These are phyloP conservation scores for Eupithecia insigniata DNA, from an alignment of 2,888 invertebrate genomes.

Conservation along the genomic window DNA sequence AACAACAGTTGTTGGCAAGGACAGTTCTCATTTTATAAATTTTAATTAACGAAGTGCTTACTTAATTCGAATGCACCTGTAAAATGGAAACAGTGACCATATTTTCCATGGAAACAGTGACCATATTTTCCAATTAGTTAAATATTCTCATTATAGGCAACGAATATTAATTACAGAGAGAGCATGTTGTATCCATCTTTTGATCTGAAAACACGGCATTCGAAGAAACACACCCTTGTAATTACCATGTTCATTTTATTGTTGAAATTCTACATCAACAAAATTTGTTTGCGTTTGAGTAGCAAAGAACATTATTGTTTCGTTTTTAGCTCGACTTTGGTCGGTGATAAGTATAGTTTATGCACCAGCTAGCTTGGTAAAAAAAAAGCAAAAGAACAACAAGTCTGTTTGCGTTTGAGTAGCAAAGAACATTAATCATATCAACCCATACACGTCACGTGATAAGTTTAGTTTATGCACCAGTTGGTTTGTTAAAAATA, in stretches of 20 bases:
- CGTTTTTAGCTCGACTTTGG: neutral
- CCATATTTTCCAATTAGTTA: conserved; percentile 20
- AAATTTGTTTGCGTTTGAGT: neutral
- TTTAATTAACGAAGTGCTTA: neutral
- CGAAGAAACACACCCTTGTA: conserved; percentile 9
- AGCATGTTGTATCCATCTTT: conserved; percentile 21
- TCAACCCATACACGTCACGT: no score
- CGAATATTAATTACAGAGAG: conserved; percentile 31
- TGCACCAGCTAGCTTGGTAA: neutral
- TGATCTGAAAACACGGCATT: conserved; percentile 29
- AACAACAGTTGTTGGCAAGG: neutral
- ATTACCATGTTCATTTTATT: conserved; percentile 3
- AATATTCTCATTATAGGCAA: conserved; percentile 30
- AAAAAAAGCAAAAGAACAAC: no score
- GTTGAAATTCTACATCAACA: neutral
- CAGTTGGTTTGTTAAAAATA: neutral
- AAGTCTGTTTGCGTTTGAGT: neutral
- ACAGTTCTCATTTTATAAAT: neutral
- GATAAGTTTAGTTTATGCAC: neutral
- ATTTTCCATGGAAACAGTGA: neutral
- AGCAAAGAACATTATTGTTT: neutral
- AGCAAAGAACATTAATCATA: neutral
- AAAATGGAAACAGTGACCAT: conserved; percentile 25
- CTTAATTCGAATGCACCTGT: neutral
- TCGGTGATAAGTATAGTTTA: neutral